Conservation (phyloP, 1,140 invertebrate species). For the Paraescarpia echinospica region DNA sequence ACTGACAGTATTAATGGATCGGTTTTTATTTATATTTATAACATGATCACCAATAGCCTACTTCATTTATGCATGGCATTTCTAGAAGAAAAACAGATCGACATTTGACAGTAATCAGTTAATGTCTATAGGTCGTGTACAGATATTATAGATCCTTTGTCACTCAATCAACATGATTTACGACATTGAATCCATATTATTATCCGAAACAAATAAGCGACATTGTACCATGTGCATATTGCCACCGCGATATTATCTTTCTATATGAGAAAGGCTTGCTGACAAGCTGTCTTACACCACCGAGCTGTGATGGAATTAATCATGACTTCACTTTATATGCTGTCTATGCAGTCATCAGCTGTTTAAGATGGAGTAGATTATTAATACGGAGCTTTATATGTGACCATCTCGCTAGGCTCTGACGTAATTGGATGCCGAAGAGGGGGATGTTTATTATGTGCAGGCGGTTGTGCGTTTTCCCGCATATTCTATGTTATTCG, state of each 20-base stretch:
- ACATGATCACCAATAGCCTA: not conserved
- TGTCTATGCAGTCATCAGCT: not conserved
- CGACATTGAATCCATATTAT: not conserved
- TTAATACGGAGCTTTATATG: not conserved
- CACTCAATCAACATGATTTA: not conserved
- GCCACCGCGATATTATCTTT: not conserved
- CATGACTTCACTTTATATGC: not conserved
- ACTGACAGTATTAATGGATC: not conserved
- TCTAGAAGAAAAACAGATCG: not conserved
- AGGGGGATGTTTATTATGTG: not conserved
- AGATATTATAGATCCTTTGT: not conserved
- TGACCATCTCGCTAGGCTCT: not conserved
- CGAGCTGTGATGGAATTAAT: not conserved
- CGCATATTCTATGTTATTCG: not conserved
- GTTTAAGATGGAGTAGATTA: not conserved
- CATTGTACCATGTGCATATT: not conserved
- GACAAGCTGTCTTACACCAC: not conserved
- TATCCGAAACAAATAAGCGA: not conserved
- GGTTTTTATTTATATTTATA: not conserved
- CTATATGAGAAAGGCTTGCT: not conserved
- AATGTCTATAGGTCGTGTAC: not conserved
- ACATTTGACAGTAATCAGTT: not conserved
- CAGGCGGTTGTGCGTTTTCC: not conserved
- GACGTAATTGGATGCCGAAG: not conserved
- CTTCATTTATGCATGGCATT: not conserved